Conservation (phyloP, 2,888 invertebrate genomes). For the Chymomyza fuscimana region DNA sequence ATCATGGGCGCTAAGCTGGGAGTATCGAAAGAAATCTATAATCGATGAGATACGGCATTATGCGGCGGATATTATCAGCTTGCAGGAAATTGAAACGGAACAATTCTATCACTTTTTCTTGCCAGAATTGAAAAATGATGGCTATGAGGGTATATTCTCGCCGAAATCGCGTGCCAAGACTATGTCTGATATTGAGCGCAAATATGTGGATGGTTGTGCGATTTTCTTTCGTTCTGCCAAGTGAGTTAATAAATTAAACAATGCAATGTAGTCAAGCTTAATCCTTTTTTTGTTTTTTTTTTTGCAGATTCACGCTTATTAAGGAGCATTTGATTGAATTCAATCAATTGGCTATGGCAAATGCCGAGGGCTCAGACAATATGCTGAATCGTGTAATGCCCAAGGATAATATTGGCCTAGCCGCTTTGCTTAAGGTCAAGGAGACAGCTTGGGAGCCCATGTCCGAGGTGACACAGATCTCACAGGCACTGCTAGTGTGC, state of each 20-base stretch:
- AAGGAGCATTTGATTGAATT: constrained; percentile 99
- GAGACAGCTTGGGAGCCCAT: constrained; percentile 95
- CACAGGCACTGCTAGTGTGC: constrained; percentile 94
- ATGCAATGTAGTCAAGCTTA: background rate
- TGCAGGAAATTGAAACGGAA: constrained; percentile 98
- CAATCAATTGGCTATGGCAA: constrained; percentile 98
- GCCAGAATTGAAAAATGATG: constrained; percentile 94
- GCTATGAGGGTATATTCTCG: constrained; percentile 97
- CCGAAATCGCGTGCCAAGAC: constrained; percentile 99
- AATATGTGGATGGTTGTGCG: constrained; percentile 99
- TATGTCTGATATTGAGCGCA: constrained; percentile 97
- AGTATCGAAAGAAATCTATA: constrained; percentile 97
- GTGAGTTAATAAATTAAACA: constrained; percentile 82
- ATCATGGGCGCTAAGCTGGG: constrained; percentile 99
- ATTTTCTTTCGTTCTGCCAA: constrained; percentile 97
- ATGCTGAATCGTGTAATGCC: constrained; percentile 99
- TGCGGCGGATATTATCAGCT: constrained; percentile 97
- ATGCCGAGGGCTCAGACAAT: constrained; percentile 98
- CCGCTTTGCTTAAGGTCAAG: constrained; percentile 96
- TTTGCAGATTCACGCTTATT: constrained; percentile 92
- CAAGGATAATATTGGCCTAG: constrained; percentile 98
- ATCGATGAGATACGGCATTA: constrained; percentile 97
- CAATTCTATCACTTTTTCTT: constrained; percentile 98
- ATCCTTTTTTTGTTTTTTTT: background rate
- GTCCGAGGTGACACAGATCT: constrained; percentile 87